Percentiles rank a stretch among this genome's conserved stretches.
phyloP scores from a whole-genome alignment of 2,888 invertebrate species.

The Andrena dorsata region DNA sequence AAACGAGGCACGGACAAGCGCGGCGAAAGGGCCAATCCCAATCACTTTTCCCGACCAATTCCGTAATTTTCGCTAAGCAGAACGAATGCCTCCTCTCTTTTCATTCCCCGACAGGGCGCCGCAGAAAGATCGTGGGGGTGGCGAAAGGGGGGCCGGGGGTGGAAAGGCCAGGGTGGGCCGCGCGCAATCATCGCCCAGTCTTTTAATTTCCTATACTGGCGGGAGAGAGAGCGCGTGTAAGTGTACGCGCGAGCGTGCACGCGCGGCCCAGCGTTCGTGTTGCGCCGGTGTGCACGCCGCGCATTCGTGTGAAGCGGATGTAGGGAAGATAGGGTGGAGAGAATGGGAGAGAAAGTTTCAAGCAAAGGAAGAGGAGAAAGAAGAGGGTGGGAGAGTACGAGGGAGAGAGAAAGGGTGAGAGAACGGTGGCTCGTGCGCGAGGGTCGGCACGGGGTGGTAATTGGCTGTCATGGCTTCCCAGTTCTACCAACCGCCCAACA shows the following conservation, averaged over 20 bases:
- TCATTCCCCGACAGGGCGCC: constrained; percentile 38
- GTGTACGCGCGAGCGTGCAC: constrained; percentile 47
- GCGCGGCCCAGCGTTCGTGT: constrained; percentile 29
- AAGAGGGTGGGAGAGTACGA: constrained; percentile 4
- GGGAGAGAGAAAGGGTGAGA: constrained; percentile 16
- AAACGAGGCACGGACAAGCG: constrained; percentile 66
- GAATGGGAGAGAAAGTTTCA: constrained; percentile 55
- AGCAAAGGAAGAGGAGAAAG: constrained; percentile 43
- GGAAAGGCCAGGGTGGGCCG: constrained; percentile 68
- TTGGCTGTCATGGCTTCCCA: constrained; percentile 85
- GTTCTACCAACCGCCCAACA: constrained; percentile 83
- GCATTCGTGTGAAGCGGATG: constrained; percentile 59
- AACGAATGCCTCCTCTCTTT: constrained; percentile 78
- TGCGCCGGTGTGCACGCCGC: constrained; percentile 30
- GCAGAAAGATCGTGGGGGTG: constrained; percentile 3
- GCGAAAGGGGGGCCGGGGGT: constrained; percentile 43
- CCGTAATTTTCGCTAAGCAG: constrained; percentile 82
- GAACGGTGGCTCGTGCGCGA: constrained; percentile 79
- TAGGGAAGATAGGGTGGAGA: constrained; percentile 61
- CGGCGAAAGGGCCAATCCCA: constrained; percentile 80
- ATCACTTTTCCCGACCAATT: constrained; percentile 81
- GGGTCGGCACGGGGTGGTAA: constrained; percentile 84
- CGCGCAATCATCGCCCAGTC: constrained; percentile 84
- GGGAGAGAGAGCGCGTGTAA: constrained; percentile 59
- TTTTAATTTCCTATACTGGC: constrained; percentile 85